phyloP scores from a whole-genome alignment of 2,888 invertebrate species.

The Pheosia gnoma region DNA sequence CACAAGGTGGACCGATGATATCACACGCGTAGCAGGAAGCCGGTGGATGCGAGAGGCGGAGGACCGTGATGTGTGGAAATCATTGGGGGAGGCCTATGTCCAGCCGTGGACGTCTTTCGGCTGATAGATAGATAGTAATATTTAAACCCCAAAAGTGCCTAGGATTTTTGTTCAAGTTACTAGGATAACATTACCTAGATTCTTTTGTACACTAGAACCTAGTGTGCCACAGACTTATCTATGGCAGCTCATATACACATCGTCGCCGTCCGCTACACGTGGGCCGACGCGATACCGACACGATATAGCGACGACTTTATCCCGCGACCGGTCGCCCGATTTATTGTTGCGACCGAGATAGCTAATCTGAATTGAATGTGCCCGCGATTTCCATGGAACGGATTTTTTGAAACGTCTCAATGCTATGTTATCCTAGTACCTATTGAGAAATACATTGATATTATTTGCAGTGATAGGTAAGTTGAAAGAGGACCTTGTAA shows the following conservation, averaged over 20 bases:
- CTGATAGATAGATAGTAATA: too few species aligned
- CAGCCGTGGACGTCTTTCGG: too few species aligned
- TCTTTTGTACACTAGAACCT: not conserved
- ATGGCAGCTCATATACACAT: conserved; percentile 31
- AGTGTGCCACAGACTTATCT: not conserved
- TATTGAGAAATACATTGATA: conserved; percentile 1
- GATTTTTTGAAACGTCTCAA: conserved; percentile 27
- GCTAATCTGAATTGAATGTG: conserved; percentile 43
- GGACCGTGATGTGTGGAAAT: too few species aligned
- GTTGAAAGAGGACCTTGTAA: not conserved
- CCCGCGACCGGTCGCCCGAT: conserved; percentile 59
- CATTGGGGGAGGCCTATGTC: too few species aligned
- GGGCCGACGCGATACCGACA: conserved; percentile 57
- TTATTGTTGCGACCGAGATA: conserved; percentile 49
- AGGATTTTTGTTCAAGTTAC: too few species aligned
- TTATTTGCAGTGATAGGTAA: not conserved
- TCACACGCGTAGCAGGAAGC: too few species aligned
- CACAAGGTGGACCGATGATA: too few species aligned
- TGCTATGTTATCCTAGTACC: conserved; percentile 3
- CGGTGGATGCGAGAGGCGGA: too few species aligned
- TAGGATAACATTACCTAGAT: too few species aligned
- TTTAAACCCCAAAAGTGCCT: too few species aligned
- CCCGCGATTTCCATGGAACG: conserved; percentile 22
- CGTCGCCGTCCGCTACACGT: conserved; percentile 44
- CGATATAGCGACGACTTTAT: conserved; percentile 76